Percentiles rank a stretch among this genome's conserved stretches.
Evolutionary conservation across 2,888 invertebrate genomes (phyloP).

Genomic region (Chydorus sphaericus): DNA sequence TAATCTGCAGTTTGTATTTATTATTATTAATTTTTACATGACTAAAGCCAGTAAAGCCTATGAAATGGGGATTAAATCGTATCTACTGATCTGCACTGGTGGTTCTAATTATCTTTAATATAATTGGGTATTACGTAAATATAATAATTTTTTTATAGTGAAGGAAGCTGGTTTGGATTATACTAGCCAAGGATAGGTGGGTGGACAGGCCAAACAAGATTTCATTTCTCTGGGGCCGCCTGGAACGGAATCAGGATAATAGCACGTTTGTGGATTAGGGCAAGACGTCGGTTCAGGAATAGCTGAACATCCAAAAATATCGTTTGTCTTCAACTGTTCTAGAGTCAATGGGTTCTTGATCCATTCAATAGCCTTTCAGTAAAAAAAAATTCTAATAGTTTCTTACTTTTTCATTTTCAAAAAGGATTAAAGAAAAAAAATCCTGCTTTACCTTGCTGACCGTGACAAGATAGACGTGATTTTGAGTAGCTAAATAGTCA

Average conservation of each 20-base stretch:
- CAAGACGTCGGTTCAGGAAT: not conserved
- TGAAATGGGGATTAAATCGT: no score
- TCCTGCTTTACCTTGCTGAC: conserved; percentile 31
- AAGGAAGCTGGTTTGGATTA: no score
- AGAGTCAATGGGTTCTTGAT: conserved; percentile 37
- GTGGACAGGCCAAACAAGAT: conserved; percentile 36
- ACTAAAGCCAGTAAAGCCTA: no score
- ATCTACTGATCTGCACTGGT: no score
- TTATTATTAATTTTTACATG: no score
- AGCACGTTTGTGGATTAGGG: not conserved
- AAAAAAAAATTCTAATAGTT: not conserved
- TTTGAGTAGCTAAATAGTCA: conserved; percentile 36
- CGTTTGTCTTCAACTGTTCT: conserved; percentile 24
- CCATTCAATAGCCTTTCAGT: conserved; percentile 35
- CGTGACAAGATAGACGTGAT: conserved; percentile 44
- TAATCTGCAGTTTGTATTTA: no score
- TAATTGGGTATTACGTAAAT: no score
- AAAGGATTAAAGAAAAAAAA: no score
- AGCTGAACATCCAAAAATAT: conserved; percentile 22
- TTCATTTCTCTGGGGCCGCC: conserved; percentile 30
- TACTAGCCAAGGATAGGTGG: conserved; percentile 41
- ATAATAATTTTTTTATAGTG: no score
- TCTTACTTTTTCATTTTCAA: no score
- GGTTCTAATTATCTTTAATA: no score
- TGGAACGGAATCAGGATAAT: not conserved